phyloP scores from a whole-genome alignment of 2,888 invertebrate species.

The Coenonympha glycerion region DNA sequence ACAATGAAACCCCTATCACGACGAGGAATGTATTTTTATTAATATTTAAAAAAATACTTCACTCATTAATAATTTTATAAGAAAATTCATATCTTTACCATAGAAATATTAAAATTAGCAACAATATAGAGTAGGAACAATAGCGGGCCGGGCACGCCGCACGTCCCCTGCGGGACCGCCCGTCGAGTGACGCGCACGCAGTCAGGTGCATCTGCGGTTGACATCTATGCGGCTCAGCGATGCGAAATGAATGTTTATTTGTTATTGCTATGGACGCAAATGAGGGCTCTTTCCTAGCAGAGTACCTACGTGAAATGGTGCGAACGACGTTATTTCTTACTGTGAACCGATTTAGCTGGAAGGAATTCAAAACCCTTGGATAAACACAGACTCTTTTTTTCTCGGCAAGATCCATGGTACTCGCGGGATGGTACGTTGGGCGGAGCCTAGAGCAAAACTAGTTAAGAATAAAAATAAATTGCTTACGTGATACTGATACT shows the following conservation, averaged over 20 bases:
- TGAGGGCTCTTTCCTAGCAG: slow-evolving; percentile 26
- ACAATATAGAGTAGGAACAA: slow-evolving; percentile 25
- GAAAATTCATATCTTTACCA: no score
- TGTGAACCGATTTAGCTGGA: background rate
- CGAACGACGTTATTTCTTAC: slow-evolving; percentile 3
- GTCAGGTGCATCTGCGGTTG: slow-evolving; percentile 41
- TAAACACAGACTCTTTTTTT: no score
- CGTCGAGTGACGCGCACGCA: slow-evolving; percentile 22
- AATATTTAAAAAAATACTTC: no score
- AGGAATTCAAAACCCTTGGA: background rate
- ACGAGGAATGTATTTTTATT: no score
- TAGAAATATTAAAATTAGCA: slow-evolving; percentile 13
- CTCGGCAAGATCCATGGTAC: no score
- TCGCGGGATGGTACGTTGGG: no score
- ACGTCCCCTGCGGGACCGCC: slow-evolving; percentile 26
- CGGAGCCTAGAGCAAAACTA: no score
- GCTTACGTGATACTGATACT: no score
- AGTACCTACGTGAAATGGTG: slow-evolving; percentile 11
- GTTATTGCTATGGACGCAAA: slow-evolving; percentile 35
- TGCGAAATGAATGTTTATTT: slow-evolving; percentile 37
- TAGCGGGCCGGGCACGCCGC: slow-evolving; percentile 22
- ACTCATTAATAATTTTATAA: no score
- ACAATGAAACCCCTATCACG: no score
- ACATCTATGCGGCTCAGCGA: slow-evolving; percentile 51
- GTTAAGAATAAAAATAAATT: no score